Percentiles rank a stretch among this genome's conserved stretches.
These are phyloP conservation scores for Euproctis similis DNA, from an alignment of 2,888 invertebrate genomes.

Conservation along the genomic window DNA sequence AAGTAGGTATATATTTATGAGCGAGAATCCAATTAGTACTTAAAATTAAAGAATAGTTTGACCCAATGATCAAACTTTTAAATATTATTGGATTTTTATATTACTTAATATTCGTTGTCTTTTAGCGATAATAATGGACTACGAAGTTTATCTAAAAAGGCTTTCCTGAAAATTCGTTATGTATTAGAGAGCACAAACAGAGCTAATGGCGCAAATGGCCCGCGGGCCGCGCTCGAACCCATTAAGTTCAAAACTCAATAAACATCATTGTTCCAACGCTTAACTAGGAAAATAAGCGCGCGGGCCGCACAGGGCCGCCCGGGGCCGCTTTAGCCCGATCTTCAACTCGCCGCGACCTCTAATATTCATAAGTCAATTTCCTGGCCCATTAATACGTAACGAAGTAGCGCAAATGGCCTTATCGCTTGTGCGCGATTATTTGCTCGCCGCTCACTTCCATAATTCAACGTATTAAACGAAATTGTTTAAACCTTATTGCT, in stretches of 20 bases:
- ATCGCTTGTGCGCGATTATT: constrained; percentile 76
- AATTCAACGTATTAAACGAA: constrained; percentile 78
- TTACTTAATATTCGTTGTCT: too few species aligned
- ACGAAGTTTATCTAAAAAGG: constrained; percentile 13
- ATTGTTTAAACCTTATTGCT: constrained; percentile 78
- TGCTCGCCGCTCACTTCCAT: constrained; percentile 74
- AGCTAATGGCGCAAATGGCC: constrained; percentile 59
- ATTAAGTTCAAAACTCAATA: constrained; percentile 70
- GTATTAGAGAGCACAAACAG: constrained; percentile 40
- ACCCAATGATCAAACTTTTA: too few species aligned
- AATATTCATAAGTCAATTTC: constrained; percentile 77
- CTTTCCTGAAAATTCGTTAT: constrained; percentile 22
- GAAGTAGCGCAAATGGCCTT: constrained; percentile 76
- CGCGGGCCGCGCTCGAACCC: constrained; percentile 53
- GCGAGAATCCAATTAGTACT: too few species aligned
- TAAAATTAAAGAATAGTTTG: too few species aligned
- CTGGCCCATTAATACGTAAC: constrained; percentile 76
- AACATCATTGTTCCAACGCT: constrained; percentile 69
- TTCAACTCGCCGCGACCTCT: constrained; percentile 65
- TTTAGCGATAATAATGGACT: too few species aligned
- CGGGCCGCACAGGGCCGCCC: constrained; percentile 33
- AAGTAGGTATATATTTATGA: too few species aligned
- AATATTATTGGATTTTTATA: too few species aligned
- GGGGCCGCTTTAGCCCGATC: constrained; percentile 68
- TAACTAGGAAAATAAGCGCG: constrained; percentile 67